Evolutionary conservation across 2,888 invertebrate genomes (phyloP), one percentile per base, ranked within the genome.

Genomic region (Tolmerus cingulatus): DNA sequence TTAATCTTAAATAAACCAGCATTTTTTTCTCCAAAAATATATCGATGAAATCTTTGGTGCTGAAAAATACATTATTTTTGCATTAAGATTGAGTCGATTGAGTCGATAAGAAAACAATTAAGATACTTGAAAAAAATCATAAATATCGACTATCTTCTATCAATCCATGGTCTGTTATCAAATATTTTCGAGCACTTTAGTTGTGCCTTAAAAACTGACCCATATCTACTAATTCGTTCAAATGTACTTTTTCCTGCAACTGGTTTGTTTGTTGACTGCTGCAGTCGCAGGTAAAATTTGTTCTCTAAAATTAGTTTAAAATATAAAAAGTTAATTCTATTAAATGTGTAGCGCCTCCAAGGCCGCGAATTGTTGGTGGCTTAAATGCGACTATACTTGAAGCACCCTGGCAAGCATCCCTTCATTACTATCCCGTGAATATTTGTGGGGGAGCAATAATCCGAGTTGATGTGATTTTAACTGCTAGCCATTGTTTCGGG

Each of bases 371-470:
- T 30, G 88, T 89, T 34, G 89, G 89, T 43, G 89, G 89, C 1
- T 9, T 74, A 14, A 76, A 85, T 51, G 74, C 87, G 8, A 81
- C 78, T 1, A 88, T 88, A 74, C 37, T 87, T 37, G 81, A 88
- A 43, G 74, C 79, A 34, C 88, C 88, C 27, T 88, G 86, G 85
- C 88, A 88, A 88, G 86, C 86, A 5, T 74, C 88, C 0, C 40
- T 89, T 9, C 81, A 55, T 16, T 87, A 85, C 40, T 89, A 91
- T 37, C 93, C 92, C 1, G 89, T 91, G 0, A 94, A 94, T 88
- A 90, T 91, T 0, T 94, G 94, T 88, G 94, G 94, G 0, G 94
- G 93, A 0, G 89, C 93, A 8, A 93, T 94, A n/a, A 91, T 94
- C 9, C 43, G 27, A 40, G 74, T 77, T 19, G 77, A 93, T 79